Percentiles rank a stretch among this genome's conserved stretches.
phyloP scores from a whole-genome alignment of 2,113 vertebrate genomes.

The Phrynosoma blainvillii region DNA sequence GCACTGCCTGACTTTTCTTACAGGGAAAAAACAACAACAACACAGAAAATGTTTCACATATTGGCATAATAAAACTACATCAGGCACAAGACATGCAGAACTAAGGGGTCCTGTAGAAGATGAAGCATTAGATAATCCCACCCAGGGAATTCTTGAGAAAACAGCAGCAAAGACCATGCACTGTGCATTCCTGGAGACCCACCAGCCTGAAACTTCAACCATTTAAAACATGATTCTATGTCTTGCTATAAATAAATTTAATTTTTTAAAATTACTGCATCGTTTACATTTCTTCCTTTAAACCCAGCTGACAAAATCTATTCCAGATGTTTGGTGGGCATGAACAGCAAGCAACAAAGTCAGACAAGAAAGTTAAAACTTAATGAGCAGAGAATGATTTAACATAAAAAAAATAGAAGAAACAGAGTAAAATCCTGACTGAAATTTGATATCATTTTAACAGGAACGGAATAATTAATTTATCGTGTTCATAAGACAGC shows the following conservation, averaged over 20 bases:
- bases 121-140: slow-evolving; percentile 46
- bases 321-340: slow-evolving; percentile 58
- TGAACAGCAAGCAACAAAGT: slow-evolving; percentile 52
- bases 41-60: slow-evolving; percentile 27
- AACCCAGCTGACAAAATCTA: slow-evolving; percentile 68
- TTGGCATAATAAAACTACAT: slow-evolving; percentile 47
- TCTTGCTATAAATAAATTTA: slow-evolving; percentile 69
- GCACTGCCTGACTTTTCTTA: not conserved
- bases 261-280: slow-evolving; percentile 58
- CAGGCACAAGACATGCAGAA: slow-evolving; percentile 44
- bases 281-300: slow-evolving; percentile 67
- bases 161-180: slow-evolving; percentile 34
- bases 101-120: slow-evolving; percentile 27
- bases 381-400: slow-evolving; percentile 21
- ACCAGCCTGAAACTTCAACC: slow-evolving; percentile 56
- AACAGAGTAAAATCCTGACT: slow-evolving; percentile 22
- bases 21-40: slow-evolving; percentile 13
- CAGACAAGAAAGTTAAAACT: slow-evolving; percentile 27
- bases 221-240: slow-evolving; percentile 60
- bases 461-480: slow-evolving; percentile 61
- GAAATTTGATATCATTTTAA: slow-evolving; percentile 53
- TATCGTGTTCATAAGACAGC: slow-evolving; percentile 59
- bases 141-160: slow-evolving; percentile 59
- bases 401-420: slow-evolving; percentile 55
- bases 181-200: slow-evolving; percentile 49